Percentiles rank a stretch among this genome's conserved stretches.
Evolutionary conservation across 1,140 invertebrate species (phyloP).

Genomic region (Trichogramma pretiosum): DNA sequence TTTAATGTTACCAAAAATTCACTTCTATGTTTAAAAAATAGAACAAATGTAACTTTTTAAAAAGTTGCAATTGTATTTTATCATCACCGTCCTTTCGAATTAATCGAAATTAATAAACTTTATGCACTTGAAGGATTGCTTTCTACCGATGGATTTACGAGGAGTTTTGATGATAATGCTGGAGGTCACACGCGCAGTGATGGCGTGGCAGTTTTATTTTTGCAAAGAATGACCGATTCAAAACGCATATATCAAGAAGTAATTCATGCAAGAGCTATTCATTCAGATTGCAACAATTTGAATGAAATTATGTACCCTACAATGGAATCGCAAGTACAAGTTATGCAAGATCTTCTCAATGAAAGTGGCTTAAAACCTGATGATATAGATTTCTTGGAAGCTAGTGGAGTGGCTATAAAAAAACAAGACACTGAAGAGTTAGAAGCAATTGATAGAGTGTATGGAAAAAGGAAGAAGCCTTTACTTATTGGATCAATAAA

Average conservation of each 20-base stretch:
- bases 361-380: slow-evolving; percentile 17
- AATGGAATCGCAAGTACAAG: slow-evolving; percentile 5
- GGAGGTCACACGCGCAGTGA: slow-evolving; percentile 59
- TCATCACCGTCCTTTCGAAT: too few species aligned
- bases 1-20: too few species aligned
- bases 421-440: slow-evolving; percentile 76
- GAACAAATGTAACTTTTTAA: too few species aligned
- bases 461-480: slow-evolving; percentile 59
- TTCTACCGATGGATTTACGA: slow-evolving; percentile 57
- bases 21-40: too few species aligned
- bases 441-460: slow-evolving; percentile 67
- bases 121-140: slow-evolving; percentile 19
- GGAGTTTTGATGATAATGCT: slow-evolving; percentile 51
- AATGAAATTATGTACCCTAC: slow-evolving; percentile 46
- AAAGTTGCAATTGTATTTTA: too few species aligned
- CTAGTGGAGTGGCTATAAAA: slow-evolving; percentile 43
- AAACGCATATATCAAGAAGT: slow-evolving; percentile 53
- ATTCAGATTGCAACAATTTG: slow-evolving; percentile 47
- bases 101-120: too few species aligned
- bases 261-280: slow-evolving; percentile 49
- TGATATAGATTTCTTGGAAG: slow-evolving; percentile 29
- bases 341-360: slow-evolving; percentile 17
- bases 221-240: slow-evolving; percentile 50
- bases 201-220: slow-evolving; percentile 49
- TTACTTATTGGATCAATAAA: slow-evolving; percentile 67